Base-by-base conservation (phyloP, 2,113 vertebrate genomes). In the Hystrix cristata region DNA sequence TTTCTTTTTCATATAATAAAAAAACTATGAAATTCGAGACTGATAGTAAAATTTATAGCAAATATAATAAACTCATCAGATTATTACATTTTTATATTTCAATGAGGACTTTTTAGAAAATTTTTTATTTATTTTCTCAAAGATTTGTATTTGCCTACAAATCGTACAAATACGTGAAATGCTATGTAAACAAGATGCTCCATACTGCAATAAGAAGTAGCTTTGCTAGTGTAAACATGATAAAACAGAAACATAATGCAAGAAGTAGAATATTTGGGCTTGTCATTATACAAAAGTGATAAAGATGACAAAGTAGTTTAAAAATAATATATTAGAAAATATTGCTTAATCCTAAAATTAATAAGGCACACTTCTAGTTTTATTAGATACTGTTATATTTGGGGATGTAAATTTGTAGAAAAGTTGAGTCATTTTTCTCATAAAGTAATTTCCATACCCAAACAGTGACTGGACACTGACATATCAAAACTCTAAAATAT, bases 401-500 rank as follows among this genome's bases (percentile, higher is more conserved):
- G 9, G 21, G 64, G 6, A 53, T 53, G 79, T 62, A 67, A 82
- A 29, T 60, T 64, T 94, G 84, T 67, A 53, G 80, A 92, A 80
- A 88, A 67, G 16, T 76, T 92, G 65, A 91, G 82, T 65, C 46
- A 74, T 74, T 74, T 78, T 89, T 85, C 51, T 86, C 55, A 81
- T 64, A 38, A 69, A 89, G 87, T 88, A 76, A 95, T 96, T 55
- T 31, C 12, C 62, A 78, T 23, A 90, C 65, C 84, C 78, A 88
- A 98, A 59, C 43, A 95, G 27, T 57, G 86, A 1, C 79, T 71
- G 86, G 6, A 94, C 78, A 31, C 38, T 81, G 46, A 95, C 96
- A 95, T 15, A 97, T 97, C 95, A 0, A 97, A 98, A 97, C 98
- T 96, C 97, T 97, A 62, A 98, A 84, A 96, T 97, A 98, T 96